Evolutionary conservation across 2,797 vertebrate genomes (phyloP).

Genomic region (Xiphorhynchus erythropygius): DNA sequence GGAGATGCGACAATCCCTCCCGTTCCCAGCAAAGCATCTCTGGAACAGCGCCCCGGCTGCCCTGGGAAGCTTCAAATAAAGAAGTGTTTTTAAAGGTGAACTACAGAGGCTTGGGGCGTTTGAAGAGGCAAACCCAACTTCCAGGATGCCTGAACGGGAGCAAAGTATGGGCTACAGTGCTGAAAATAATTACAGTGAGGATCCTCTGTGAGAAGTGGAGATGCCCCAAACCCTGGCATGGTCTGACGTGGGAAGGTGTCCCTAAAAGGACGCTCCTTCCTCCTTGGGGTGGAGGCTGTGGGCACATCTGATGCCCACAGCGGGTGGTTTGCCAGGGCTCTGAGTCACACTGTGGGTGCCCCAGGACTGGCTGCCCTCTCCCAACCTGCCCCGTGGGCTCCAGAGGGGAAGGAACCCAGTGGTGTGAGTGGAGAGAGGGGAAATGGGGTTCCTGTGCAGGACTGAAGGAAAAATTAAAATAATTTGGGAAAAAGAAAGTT

Average conservation of each 20-base stretch:
- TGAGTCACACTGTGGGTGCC: background rate
- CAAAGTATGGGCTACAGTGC: background rate
- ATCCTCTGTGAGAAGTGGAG: background rate
- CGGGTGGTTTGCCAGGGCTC: background rate
- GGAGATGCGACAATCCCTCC: background rate
- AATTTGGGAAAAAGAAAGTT: background rate
- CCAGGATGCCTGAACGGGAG: background rate
- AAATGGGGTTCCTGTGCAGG: background rate
- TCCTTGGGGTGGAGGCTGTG: rapidly evolving
- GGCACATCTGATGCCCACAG: rapidly evolving
- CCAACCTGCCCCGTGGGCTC: rapidly evolving
- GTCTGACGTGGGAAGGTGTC: rapidly evolving
- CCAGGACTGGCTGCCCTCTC: background rate
- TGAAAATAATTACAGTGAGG: background rate
- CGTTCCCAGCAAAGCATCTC: background rate
- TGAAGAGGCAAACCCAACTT: background rate
- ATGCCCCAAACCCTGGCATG: rapidly evolving
- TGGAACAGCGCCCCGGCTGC: background rate
- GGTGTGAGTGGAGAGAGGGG: rapidly evolving
- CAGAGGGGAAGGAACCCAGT: rapidly evolving
- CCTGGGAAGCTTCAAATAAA: rapidly evolving
- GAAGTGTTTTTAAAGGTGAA: background rate
- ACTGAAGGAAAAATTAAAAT: background rate
- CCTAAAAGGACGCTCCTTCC: background rate
- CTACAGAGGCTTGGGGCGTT: background rate